phyloP scores from a whole-genome alignment of 2,888 invertebrate species.

The Drosophila histrio region DNA sequence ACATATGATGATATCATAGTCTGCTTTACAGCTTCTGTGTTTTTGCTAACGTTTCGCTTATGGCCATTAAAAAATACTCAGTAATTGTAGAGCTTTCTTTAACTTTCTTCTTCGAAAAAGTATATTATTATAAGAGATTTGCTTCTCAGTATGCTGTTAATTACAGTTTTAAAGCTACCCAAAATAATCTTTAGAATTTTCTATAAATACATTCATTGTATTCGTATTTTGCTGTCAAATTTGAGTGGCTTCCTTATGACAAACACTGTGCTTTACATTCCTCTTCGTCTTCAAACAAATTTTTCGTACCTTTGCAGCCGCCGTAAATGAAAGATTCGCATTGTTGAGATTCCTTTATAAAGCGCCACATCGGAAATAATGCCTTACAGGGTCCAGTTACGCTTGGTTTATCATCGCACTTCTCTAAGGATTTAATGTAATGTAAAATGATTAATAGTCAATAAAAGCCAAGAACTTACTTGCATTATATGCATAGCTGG shows the following conservation, averaged over 20 bases:
- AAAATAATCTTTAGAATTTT: background rate
- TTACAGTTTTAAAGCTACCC: background rate
- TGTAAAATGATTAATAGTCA: background rate
- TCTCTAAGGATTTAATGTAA: constrained; percentile 3
- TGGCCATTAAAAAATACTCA: too few relatives aligned
- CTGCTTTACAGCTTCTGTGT: background rate
- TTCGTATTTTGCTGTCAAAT: background rate
- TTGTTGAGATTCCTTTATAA: constrained; percentile 13
- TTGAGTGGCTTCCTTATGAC: background rate
- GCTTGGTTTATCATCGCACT: constrained; percentile 53
- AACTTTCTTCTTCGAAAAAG: too few relatives aligned
- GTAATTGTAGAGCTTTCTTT: too few relatives aligned
- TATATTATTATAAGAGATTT: background rate
- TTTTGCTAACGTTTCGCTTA: too few relatives aligned
- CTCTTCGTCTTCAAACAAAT: constrained; percentile 41
- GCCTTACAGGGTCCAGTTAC: constrained; percentile 50
- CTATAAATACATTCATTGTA: background rate
- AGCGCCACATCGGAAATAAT: constrained; percentile 51
- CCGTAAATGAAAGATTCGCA: constrained; percentile 56
- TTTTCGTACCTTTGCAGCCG: constrained; percentile 50
- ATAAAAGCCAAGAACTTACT: constrained; percentile 1
- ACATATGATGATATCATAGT: background rate
- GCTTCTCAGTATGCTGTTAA: background rate
- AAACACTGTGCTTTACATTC: constrained; percentile 44
- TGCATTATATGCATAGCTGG: constrained; percentile 7